Conservation (phyloP, 2,113 vertebrate species). For the Camelus dromedarius region DNA sequence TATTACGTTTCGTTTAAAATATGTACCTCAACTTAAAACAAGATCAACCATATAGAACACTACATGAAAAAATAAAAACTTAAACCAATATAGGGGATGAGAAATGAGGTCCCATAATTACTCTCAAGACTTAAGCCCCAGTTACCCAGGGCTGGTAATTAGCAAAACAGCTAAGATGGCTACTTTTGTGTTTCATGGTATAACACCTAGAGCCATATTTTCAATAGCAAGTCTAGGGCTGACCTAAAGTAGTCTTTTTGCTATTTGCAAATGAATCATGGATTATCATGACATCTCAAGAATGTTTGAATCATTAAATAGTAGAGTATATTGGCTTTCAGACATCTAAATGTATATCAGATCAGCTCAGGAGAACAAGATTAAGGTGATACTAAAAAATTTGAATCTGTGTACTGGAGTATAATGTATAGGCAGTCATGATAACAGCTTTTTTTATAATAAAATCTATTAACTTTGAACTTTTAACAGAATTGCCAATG, state of each 20-base stretch:
- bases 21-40: background rate
- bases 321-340: background rate
- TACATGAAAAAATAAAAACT: background rate
- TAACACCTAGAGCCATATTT: background rate
- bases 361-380: background rate
- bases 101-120: background rate
- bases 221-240: background rate
- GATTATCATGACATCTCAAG: background rate
- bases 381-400: background rate
- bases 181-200: background rate
- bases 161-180: background rate
- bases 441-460: background rate
- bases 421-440: background rate
- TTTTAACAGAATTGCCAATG: background rate
- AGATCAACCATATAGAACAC: background rate
- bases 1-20: slow-evolving; percentile 41
- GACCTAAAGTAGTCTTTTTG: background rate
- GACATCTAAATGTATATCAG: slow-evolving; percentile 12
- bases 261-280: slow-evolving; percentile 17
- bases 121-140: background rate
- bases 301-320: background rate
- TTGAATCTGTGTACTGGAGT: background rate
- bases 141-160: too few relatives aligned
- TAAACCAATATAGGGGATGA: background rate
- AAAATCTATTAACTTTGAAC: slow-evolving; percentile 18